These are phyloP conservation scores for Cygnus atratus DNA, from an alignment of 2,113 vertebrate species.

Conservation along the genomic window DNA sequence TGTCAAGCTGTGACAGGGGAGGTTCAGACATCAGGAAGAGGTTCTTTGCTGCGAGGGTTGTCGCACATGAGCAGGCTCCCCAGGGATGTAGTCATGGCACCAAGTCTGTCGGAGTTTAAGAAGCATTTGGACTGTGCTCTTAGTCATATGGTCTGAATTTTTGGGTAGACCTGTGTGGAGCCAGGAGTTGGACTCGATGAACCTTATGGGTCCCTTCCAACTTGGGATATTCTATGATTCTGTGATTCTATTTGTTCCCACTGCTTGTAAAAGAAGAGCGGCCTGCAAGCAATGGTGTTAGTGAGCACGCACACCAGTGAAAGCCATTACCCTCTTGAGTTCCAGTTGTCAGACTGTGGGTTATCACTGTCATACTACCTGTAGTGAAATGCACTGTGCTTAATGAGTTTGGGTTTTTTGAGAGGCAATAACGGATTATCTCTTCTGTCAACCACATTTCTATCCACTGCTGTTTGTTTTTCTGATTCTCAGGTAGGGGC, in stretches of 20 bases:
- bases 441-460: background rate
- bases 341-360: background rate
- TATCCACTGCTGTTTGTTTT: background rate
- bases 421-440: background rate
- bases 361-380: background rate
- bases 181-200: too few relatives aligned
- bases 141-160: too few relatives aligned
- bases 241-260: background rate
- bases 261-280: slow-evolving; percentile 1
- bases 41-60: too few relatives aligned
- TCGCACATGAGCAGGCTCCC: too few relatives aligned
- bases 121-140: too few relatives aligned
- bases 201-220: too few relatives aligned
- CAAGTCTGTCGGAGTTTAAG: too few relatives aligned
- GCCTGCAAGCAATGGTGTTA: background rate
- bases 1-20: too few relatives aligned
- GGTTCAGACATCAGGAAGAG: too few relatives aligned
- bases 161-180: too few relatives aligned
- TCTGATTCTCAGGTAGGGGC: background rate
- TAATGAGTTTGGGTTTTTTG: background rate
- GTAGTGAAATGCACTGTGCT: background rate
- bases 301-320: background rate
- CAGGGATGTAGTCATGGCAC: too few relatives aligned
- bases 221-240: too few relatives aligned
- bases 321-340: slow-evolving; percentile 2